A percentile compares a stretch with the other conserved stretches of the same genome.
Evolutionary conservation across 2,797 vertebrate genomes (phyloP).

Genomic region (Hydrophis major): DNA sequence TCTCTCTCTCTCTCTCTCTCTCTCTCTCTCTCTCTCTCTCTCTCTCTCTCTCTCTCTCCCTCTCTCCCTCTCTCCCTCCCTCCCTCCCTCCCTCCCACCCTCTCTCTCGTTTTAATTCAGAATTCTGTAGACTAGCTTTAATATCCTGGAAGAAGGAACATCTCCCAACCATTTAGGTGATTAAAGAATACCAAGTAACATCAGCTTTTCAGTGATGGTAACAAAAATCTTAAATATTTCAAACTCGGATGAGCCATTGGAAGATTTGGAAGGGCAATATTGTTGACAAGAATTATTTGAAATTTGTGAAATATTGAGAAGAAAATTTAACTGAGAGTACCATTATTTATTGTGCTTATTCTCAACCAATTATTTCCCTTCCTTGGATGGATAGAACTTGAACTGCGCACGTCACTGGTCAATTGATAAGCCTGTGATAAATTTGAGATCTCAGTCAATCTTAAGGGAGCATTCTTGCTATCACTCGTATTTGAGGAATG

Average conservation of each 20-base stretch:
- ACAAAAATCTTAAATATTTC: neutral
- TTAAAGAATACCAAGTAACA: neutral
- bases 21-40: too few relatives aligned
- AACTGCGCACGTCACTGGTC: neutral
- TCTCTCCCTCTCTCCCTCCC: too few relatives aligned
- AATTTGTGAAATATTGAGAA: neutral
- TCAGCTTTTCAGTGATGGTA: neutral
- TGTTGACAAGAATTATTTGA: neutral
- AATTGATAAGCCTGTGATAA: neutral
- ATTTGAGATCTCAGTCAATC: neutral
- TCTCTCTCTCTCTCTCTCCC: too few relatives aligned
- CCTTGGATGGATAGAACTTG: neutral
- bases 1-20: accelerated
- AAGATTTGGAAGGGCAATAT: neutral
- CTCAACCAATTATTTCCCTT: neutral
- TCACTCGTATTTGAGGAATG: neutral
- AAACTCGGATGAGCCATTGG: neutral
- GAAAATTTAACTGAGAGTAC: neutral
- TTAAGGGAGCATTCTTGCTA: neutral
- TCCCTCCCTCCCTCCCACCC: too few relatives aligned
- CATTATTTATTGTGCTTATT: neutral
- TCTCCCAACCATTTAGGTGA: neutral
- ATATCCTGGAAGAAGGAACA: neutral
- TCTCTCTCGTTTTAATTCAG: neutral
- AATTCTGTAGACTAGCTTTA: neutral